Percentiles rank a stretch among this genome's conserved stretches.
phyloP scores from a whole-genome alignment of 2,113 vertebrate genomes.

The Grallaria varia region DNA sequence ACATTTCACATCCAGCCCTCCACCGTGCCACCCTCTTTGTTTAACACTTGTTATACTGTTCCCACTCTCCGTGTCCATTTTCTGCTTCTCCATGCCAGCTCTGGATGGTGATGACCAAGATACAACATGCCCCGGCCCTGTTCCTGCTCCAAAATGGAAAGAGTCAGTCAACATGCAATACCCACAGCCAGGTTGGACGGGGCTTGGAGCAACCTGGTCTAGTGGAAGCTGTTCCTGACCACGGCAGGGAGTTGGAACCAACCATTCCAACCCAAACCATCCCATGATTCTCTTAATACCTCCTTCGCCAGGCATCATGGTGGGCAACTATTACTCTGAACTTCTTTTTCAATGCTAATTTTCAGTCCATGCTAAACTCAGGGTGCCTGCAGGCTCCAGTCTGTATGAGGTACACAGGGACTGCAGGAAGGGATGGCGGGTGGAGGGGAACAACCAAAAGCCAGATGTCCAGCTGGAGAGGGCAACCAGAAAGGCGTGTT shows the following conservation, averaged over 20 bases:
- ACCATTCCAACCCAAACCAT: neutral
- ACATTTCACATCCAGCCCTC: neutral
- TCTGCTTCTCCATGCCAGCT: neutral
- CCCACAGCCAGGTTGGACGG: neutral
- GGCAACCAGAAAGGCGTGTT: neutral
- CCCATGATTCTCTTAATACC: neutral
- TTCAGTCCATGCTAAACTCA: neutral
- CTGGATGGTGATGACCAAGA: neutral
- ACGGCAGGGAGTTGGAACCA: neutral
- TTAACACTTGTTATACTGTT: neutral
- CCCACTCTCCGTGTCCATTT: neutral
- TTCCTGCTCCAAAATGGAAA: neutral
- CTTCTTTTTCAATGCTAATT: neutral
- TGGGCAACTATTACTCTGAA: neutral
- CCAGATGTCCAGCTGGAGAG: neutral
- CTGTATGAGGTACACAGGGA: neutral
- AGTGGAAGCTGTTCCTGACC: neutral
- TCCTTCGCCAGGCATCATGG: neutral
- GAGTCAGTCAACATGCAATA: neutral
- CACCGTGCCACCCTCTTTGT: neutral
- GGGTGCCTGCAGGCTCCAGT: neutral
- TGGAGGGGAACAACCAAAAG: rapidly evolving
- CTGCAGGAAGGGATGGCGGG: neutral
- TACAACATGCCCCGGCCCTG: neutral
- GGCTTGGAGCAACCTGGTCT: neutral